These are phyloP conservation scores for Ceratina japonica DNA, from an alignment of 1,140 invertebrate genomes.

Conservation along the genomic window DNA sequence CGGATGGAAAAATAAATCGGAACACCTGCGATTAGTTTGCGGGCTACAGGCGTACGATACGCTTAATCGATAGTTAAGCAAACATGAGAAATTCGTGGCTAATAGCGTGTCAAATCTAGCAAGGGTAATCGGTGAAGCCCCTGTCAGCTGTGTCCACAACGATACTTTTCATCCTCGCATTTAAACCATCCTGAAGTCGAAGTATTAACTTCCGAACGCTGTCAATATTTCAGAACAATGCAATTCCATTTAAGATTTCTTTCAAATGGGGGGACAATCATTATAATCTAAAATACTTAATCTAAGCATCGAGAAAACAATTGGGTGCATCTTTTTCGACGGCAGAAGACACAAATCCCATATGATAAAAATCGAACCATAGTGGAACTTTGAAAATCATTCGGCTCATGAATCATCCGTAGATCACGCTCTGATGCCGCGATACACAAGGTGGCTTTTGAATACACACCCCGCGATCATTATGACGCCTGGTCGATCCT, in stretches of 20 bases:
- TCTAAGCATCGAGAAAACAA: too few relatives aligned
- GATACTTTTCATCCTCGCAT: constrained; percentile 44
- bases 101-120: constrained; percentile 60
- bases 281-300: too few relatives aligned
- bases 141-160: constrained; percentile 64
- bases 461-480: constrained; percentile 26
- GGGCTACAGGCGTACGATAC: constrained; percentile 21
- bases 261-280: too few relatives aligned
- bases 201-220: constrained; percentile 49
- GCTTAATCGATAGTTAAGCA: constrained; percentile 59
- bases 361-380: too few relatives aligned
- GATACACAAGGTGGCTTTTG: constrained; percentile 45
- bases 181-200: constrained; percentile 47
- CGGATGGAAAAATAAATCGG: constrained; percentile 8
- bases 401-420: constrained; percentile 8
- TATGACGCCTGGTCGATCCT: constrained; percentile 61
- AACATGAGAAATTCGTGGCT: constrained; percentile 58
- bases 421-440: constrained; percentile 34
- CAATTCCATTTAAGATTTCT: too few relatives aligned
- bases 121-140: constrained; percentile 54
- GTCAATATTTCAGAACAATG: too few relatives aligned
- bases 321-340: too few relatives aligned
- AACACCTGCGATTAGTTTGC: constrained; percentile 38
- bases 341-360: too few relatives aligned
- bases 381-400: background rate